These are phyloP conservation scores for Drosophila prosaltans DNA, from an alignment of 1,140 invertebrate species.

Conservation along the genomic window DNA sequence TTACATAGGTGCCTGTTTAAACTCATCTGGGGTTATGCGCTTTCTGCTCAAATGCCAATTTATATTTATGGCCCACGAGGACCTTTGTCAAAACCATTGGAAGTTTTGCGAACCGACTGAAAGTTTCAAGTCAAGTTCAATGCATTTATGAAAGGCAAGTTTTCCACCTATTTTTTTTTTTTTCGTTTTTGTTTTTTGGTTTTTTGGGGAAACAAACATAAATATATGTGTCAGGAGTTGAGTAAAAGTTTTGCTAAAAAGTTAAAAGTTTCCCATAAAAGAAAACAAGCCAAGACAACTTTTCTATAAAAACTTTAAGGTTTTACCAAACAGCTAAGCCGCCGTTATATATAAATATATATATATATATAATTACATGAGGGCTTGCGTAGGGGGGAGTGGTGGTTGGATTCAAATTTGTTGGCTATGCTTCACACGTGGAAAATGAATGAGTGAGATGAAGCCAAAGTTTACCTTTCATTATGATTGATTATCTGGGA, in stretches of 20 bases:
- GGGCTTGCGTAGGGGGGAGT: not conserved
- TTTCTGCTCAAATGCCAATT: conserved; percentile 8
- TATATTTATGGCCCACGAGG: conserved; percentile 8
- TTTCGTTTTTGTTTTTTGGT: conserved; percentile 2
- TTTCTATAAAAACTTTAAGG: conserved; percentile 16
- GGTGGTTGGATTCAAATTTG: conserved; percentile 23
- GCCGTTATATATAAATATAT: not conserved
- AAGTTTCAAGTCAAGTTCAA: conserved; percentile 39
- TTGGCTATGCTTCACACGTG: conserved; percentile 25
- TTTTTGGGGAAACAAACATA: conserved; percentile 41
- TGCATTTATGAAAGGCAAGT: conserved; percentile 48
- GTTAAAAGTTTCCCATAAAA: conserved; percentile 33
- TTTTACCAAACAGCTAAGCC: conserved; percentile 12
- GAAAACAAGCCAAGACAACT: conserved; percentile 8
- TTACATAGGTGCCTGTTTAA: not conserved
- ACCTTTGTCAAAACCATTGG: conserved; percentile 6
- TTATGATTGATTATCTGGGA: conserved; percentile 74
- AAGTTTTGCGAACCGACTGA: not conserved
- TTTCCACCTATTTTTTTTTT: conserved; percentile 14
- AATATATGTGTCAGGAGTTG: conserved; percentile 47
- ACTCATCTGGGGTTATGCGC: conserved; percentile 1
- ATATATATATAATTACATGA: not conserved
- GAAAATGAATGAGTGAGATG: conserved; percentile 1
- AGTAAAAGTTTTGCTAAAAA: conserved; percentile 36
- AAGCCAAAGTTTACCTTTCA: conserved; percentile 37